These are phyloP conservation scores for Tillus elongatus DNA, from an alignment of 2,888 invertebrate genomes.

Conservation along the genomic window DNA sequence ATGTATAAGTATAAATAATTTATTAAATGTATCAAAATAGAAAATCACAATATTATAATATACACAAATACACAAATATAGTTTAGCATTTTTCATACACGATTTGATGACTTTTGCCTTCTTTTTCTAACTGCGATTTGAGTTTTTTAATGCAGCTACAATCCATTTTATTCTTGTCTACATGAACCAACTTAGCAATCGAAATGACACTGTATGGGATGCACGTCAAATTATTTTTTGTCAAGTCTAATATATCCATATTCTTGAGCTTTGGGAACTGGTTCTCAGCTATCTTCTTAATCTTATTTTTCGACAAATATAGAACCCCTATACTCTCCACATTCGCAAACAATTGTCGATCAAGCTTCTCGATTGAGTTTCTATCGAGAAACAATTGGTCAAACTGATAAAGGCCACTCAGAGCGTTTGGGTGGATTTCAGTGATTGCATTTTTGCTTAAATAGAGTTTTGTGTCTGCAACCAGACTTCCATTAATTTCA, in stretches of 20 bases:
- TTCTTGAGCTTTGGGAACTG: slow-evolving; percentile 10
- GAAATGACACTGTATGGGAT: slow-evolving; percentile 13
- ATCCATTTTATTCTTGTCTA: slow-evolving; percentile 15
- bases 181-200: slow-evolving; percentile 8
- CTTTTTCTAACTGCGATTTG: background rate
- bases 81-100: background rate
- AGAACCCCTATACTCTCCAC: slow-evolving; percentile 16
- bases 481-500: slow-evolving; percentile 11
- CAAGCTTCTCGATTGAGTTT: slow-evolving; percentile 23
- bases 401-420: slow-evolving; percentile 21
- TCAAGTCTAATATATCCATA: slow-evolving; percentile 15
- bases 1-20: too few species aligned
- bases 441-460: slow-evolving; percentile 28
- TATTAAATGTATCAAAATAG: too few species aligned
- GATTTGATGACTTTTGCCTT: background rate
- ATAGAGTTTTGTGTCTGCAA: slow-evolving; percentile 20
- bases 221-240: slow-evolving; percentile 12
- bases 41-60: too few species aligned
- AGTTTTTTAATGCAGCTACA: slow-evolving; percentile 12
- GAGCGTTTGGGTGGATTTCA: slow-evolving; percentile 20
- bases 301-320: slow-evolving; percentile 15
- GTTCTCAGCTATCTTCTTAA: slow-evolving; percentile 9
- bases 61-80: too few species aligned
- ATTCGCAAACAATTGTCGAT: slow-evolving; percentile 19
- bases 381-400: slow-evolving; percentile 27